Conservation (phyloP, 2,113 vertebrate species). For the Anolis carolinensis region DNA sequence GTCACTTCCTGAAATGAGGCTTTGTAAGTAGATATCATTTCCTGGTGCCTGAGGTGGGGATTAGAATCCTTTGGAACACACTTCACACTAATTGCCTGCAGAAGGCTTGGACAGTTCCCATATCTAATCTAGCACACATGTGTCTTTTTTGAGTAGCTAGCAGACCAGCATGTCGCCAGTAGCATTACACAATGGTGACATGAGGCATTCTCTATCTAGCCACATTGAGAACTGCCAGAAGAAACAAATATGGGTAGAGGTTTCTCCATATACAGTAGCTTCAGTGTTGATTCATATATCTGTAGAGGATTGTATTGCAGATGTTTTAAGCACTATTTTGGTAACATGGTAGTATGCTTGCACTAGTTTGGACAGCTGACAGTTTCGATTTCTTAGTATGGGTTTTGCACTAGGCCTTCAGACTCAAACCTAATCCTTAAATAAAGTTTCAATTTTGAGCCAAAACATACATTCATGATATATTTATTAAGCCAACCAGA, state of each 20-base stretch:
- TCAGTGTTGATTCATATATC: not conserved
- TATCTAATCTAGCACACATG: not conserved
- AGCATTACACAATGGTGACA: not conserved
- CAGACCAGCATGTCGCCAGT: not conserved
- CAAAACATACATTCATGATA: no score
- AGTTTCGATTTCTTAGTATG: not conserved
- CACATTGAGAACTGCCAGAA: not conserved
- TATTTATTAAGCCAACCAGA: no score
- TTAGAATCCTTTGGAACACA: constrained; percentile 5
- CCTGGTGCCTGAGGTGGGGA: not conserved
- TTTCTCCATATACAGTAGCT: not conserved
- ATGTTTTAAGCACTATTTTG: not conserved
- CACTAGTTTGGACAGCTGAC: not conserved
- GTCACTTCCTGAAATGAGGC: not conserved
- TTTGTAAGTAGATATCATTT: not conserved
- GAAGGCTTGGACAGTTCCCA: not conserved
- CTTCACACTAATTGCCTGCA: constrained; percentile 8
- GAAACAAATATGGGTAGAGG: not conserved
- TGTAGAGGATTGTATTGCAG: not conserved
- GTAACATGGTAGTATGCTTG: not conserved
- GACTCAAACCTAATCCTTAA: not conserved
- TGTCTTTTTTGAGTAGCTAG: not conserved
- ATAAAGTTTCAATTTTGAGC: not conserved
- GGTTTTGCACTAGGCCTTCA: not conserved
- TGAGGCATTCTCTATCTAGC: fast-evolving